Evolutionary conservation across 2,888 invertebrate species (phyloP).

Genomic region (Catocala fraxini): DNA sequence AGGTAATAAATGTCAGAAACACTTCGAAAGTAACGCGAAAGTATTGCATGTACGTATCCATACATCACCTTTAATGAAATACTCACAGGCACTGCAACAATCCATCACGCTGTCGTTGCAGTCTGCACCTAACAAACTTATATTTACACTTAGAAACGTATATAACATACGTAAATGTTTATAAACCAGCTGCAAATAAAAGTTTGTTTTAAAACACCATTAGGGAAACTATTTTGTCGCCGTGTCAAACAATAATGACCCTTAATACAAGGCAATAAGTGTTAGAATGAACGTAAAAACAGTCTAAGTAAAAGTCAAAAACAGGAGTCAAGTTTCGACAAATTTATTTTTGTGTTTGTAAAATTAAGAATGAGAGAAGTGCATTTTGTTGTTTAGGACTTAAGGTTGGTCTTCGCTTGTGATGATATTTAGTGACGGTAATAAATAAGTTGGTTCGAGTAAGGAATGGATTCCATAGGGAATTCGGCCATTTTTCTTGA

Average conservation of each 20-base stretch:
- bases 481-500: slow-evolving; percentile 72
- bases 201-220: slow-evolving; percentile 64
- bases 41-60: slow-evolving; percentile 27
- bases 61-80: slow-evolving; percentile 64
- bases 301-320: slow-evolving; percentile 46
- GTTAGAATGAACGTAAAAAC: slow-evolving; percentile 40
- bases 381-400: background rate
- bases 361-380: background rate
- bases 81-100: slow-evolving; percentile 64
- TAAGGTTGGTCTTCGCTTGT: slow-evolving; percentile 38
- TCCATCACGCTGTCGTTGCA: slow-evolving; percentile 76
- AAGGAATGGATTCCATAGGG: slow-evolving; percentile 64
- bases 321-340: slow-evolving; percentile 41
- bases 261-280: slow-evolving; percentile 50
- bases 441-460: slow-evolving; percentile 49
- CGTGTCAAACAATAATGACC: slow-evolving; percentile 51
- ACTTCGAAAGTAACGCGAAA: slow-evolving; percentile 20
- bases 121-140: slow-evolving; percentile 59
- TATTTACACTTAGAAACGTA: slow-evolving; percentile 45
- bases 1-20: background rate
- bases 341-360: slow-evolving; percentile 14
- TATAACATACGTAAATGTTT: slow-evolving; percentile 37
- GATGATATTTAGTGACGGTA: slow-evolving; percentile 6
- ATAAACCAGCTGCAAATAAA: slow-evolving; percentile 51
- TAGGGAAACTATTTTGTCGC: slow-evolving; percentile 48